Conservation (phyloP, 1,140 invertebrate species). For the Leptopilina boulardi region DNA sequence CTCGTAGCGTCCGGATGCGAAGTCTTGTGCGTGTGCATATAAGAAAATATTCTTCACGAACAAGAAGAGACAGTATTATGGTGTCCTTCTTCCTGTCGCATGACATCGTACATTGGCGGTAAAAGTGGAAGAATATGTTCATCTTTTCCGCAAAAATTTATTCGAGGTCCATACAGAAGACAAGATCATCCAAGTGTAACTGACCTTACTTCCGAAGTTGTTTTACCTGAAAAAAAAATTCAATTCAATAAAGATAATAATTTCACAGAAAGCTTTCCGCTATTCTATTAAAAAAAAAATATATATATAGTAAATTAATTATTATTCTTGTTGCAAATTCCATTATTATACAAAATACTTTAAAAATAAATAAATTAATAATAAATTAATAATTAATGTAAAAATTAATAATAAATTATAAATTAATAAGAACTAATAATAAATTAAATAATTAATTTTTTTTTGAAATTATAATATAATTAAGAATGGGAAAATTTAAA, state of each 20-base stretch:
- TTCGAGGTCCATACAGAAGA: conserved; percentile 30
- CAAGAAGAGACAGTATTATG: conserved; percentile 28
- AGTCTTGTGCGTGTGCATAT: conserved; percentile 46
- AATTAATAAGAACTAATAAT: no score
- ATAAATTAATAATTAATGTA: background rate
- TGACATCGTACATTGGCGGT: no score
- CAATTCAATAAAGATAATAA: background rate
- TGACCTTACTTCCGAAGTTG: conserved; percentile 18
- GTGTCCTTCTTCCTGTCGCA: conserved; percentile 42
- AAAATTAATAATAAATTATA: no score
- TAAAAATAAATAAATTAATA: no score
- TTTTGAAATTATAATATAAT: no score
- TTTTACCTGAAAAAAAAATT: conserved; percentile 17
- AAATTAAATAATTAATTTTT: no score
- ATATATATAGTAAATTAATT: no score
- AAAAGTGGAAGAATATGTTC: conserved; percentile 29
- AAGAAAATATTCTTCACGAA: conserved; percentile 45
- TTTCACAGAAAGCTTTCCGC: background rate
- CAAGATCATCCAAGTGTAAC: conserved; percentile 35
- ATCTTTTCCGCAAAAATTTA: conserved; percentile 54
- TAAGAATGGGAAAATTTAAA: background rate
- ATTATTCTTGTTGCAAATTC: no score
- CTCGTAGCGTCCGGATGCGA: conserved; percentile 71
- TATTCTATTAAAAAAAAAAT: no score
- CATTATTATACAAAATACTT: no score